Evolutionary conservation across 2,888 invertebrate species (phyloP).

Genomic region (Rhogogaster chlorosoma): DNA sequence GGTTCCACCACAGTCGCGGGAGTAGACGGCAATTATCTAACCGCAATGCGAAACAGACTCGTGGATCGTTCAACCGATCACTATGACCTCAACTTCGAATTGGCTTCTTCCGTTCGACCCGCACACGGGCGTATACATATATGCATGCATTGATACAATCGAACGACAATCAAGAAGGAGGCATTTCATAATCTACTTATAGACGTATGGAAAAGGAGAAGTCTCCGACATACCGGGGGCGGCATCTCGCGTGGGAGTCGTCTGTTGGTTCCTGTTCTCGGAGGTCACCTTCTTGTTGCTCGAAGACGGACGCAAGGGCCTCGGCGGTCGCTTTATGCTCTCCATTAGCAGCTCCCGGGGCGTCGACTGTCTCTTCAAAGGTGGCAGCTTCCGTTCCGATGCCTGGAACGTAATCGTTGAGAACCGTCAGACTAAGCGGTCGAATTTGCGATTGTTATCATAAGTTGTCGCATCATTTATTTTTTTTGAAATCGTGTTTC

Average conservation of each 20-base stretch:
- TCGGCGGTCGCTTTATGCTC: constrained; percentile 86
- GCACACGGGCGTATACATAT: neutral
- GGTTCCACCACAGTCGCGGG: neutral
- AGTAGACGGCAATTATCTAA: constrained; percentile 19
- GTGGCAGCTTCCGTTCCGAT: constrained; percentile 90
- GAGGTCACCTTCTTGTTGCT: neutral
- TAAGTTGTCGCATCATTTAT: too few relatives aligned
- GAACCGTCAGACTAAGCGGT: neutral
- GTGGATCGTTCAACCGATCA: constrained; percentile 19
- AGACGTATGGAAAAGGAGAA: too few relatives aligned
- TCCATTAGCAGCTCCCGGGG: constrained; percentile 92
- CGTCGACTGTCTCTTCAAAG: constrained; percentile 86
- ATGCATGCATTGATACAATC: too few relatives aligned
- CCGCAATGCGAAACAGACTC: constrained; percentile 17
- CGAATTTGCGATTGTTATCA: neutral
- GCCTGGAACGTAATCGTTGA: constrained; percentile 81
- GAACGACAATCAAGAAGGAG: neutral
- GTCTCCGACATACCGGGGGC: neutral
- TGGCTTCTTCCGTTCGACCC: neutral
- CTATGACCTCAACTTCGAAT: neutral
- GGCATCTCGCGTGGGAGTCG: constrained; percentile 8
- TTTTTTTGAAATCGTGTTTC: too few relatives aligned
- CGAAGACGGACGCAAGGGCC: constrained; percentile 80
- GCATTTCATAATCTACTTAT: neutral
- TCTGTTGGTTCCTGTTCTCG: neutral